These are phyloP conservation scores for Chromoteleia sp. DNA, from an alignment of 2,888 invertebrate species.

Conservation along the genomic window DNA sequence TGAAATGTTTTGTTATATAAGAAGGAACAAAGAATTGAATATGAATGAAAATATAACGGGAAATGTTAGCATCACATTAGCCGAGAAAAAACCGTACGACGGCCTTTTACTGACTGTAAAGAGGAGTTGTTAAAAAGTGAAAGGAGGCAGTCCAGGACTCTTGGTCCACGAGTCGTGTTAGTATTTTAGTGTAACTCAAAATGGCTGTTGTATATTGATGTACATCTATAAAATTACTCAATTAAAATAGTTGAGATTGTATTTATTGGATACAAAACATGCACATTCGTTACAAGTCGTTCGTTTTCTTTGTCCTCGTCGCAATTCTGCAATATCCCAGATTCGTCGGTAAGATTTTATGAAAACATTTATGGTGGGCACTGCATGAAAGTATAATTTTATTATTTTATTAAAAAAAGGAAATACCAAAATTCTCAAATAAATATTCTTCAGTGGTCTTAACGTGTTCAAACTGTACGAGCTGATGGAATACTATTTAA, in stretches of 20 bases:
- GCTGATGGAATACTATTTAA: no score
- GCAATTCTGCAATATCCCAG: slow-evolving; percentile 7
- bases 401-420: no score
- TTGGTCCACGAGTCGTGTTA: slow-evolving; percentile 35
- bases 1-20: no score
- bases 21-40: background rate
- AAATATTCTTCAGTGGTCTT: no score
- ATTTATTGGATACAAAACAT: slow-evolving; percentile 20
- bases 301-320: slow-evolving; percentile 15
- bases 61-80: slow-evolving; percentile 12
- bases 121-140: slow-evolving; percentile 63
- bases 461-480: no score
- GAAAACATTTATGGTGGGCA: no score
- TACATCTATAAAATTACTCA: slow-evolving; percentile 27
- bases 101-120: slow-evolving; percentile 51
- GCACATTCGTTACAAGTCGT: slow-evolving; percentile 8
- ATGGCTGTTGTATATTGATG: slow-evolving; percentile 43
- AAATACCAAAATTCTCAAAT: no score
- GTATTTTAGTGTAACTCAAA: slow-evolving; percentile 47
- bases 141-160: slow-evolving; percentile 25
- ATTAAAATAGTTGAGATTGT: slow-evolving; percentile 34
- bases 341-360: slow-evolving; percentile 36
- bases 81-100: slow-evolving; percentile 19
- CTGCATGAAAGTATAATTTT: no score
- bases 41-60: slow-evolving; percentile 48